phyloP scores from a whole-genome alignment of 2,113 vertebrate species.

The Engraulis encrasicolus region DNA sequence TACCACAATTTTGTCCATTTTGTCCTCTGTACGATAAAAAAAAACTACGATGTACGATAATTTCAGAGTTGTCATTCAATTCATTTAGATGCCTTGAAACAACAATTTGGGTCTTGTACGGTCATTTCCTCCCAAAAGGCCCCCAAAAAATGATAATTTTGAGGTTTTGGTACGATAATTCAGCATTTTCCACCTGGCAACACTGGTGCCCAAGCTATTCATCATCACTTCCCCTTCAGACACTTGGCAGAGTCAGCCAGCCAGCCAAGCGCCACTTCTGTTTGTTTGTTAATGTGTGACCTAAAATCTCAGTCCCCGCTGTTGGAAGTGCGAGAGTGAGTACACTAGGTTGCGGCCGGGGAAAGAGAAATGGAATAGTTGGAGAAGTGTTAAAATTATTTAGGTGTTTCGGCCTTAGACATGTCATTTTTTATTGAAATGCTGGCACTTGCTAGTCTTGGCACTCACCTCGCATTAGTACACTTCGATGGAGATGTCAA shows the following conservation, averaged over 20 bases:
- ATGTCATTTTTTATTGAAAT: constrained; percentile 56
- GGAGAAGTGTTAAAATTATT: constrained; percentile 47
- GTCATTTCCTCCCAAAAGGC: no score
- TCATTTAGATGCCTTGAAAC: no score
- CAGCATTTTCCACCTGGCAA: no score
- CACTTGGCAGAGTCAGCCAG: neutral
- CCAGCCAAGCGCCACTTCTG: no score
- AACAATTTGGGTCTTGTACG: no score
- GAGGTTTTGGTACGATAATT: no score
- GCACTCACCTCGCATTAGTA: constrained; percentile 71
- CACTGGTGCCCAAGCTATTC: no score
- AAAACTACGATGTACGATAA: no score
- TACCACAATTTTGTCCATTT: no score
- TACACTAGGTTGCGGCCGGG: neutral
- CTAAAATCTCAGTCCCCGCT: neutral
- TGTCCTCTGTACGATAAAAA: no score
- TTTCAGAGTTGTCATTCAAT: no score
- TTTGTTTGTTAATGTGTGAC: neutral
- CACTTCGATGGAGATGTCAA: constrained; percentile 69
- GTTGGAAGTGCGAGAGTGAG: constrained; percentile 25
- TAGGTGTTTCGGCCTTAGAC: constrained; percentile 44
- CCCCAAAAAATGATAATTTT: no score
- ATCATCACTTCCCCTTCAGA: neutral
- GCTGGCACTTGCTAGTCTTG: constrained; percentile 61
- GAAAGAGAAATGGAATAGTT: neutral